Base-by-base conservation (phyloP, 2,113 vertebrate species). In the Pseudopodoces humilis region DNA sequence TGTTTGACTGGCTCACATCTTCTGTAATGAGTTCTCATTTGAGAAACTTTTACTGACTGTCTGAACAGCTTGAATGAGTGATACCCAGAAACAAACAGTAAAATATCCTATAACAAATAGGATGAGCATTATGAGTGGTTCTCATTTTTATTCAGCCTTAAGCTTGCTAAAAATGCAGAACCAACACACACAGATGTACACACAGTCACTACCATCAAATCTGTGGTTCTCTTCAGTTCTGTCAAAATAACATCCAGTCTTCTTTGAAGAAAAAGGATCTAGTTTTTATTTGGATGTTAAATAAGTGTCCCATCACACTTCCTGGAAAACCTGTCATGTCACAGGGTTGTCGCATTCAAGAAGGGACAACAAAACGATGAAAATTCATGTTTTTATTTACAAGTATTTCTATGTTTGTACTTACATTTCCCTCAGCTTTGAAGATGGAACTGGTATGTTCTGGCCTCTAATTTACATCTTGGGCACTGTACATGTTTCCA, bases 301-400 rank as follows among this genome's bases (percentile, higher is more conserved):
- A 59, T 62, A 50, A 82, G 17, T 83, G 13, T 86, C 22, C 43
- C 11, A 7, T 64, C 58, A 43, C 6, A 4, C 21, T 37, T 59
- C 35, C 14, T 56, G 63, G 53, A 39, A 90, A 59, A 22, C 31
- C n/a, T 43, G 10, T 71, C 9, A 2, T 25, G 28, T 31, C 41
- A 24, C 20, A 60, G 35, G 28, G 4, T 70, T 60, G 68, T 65
- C 0, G 0, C 50, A 18, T 13, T 31, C 12, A 10, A 44, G 46
- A 39, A 86, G 58, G 35, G 41, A 83, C 31, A 52, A 56, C 19
- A 59, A 46, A 49, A 84, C 60, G 5, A 35, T 53, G 6, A 43
- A 53, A 63, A 70, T 19, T 46, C 17, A 10, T 63, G 31, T 2
- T 53, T 83, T 70, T 78, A 22, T 90, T 82, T 70, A 39, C 28